A percentile compares a stretch with the other conserved stretches of the same genome.
phyloP scores from a whole-genome alignment of 1,140 invertebrate genomes.

The Pomacea maculata region DNA sequence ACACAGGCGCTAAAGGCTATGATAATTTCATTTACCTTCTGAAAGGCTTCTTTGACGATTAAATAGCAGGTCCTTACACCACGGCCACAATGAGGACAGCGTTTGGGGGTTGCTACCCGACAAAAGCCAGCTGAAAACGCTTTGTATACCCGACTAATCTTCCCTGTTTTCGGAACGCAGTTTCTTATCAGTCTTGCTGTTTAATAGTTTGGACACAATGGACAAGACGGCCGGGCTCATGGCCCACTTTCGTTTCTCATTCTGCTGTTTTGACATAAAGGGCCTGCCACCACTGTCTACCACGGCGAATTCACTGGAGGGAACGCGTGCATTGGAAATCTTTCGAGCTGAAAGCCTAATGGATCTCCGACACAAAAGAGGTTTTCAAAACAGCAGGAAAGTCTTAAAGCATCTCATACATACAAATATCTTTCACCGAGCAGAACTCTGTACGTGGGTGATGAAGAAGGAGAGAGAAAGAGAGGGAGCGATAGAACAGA shows the following conservation, averaged over 20 bases:
- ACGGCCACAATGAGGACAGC: background rate
- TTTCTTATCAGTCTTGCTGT: slow-evolving; percentile 4
- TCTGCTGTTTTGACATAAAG: slow-evolving; percentile 4
- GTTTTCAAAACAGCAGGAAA: background rate
- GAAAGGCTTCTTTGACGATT: background rate
- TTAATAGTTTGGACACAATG: slow-evolving; percentile 8
- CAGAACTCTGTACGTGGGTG: background rate
- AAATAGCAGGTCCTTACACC: slow-evolving; percentile 1
- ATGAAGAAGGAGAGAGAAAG: background rate
- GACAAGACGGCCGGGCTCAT: background rate
- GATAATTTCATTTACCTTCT: slow-evolving; percentile 23
- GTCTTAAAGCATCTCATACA: background rate
- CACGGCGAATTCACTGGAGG: background rate
- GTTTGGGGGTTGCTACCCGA: slow-evolving; percentile 17
- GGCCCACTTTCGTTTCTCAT: background rate
- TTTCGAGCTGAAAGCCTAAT: slow-evolving; percentile 11
- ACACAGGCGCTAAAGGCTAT: slow-evolving; percentile 6
- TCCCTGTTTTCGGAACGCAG: slow-evolving; percentile 3
- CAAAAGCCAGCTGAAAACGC: background rate
- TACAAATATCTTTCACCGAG: background rate
- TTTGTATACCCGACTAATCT: slow-evolving; percentile 10
- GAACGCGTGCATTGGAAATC: background rate
- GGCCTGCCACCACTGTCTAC: background rate
- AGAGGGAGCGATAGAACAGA: background rate
- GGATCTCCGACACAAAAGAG: background rate